Conservation (phyloP, 2,113 vertebrate species). For the Halichoeres trimaculatus region DNA sequence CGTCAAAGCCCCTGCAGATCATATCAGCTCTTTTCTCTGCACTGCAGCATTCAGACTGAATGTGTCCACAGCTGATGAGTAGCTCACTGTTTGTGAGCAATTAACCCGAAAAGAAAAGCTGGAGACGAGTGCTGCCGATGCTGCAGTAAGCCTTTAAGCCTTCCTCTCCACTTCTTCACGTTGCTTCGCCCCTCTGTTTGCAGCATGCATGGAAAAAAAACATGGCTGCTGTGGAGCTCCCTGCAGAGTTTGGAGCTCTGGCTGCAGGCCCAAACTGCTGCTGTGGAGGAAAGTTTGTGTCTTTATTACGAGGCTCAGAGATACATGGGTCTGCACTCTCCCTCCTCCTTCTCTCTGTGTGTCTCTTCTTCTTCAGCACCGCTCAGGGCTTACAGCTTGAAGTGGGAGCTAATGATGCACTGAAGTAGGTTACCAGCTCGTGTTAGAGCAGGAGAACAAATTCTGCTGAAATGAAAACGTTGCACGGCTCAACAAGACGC, state of each 20-base stretch:
- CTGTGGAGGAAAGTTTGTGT: constrained; percentile 60
- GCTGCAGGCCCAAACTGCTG: constrained; percentile 41
- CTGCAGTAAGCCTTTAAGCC: constrained; percentile 23
- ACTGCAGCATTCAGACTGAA: constrained; percentile 8
- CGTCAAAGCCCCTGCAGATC: background rate
- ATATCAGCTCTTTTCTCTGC: constrained; percentile 8
- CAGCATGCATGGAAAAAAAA: constrained; percentile 26
- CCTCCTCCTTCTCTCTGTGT: constrained; percentile 21
- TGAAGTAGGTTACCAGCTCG: constrained; percentile 76
- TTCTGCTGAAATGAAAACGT: constrained; percentile 63
- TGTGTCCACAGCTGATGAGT: background rate
- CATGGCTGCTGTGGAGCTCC: constrained; percentile 36
- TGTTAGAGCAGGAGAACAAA: constrained; percentile 57
- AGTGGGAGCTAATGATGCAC: constrained; percentile 71
- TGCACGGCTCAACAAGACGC: constrained; percentile 53
- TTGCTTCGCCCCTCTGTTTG: constrained; percentile 1
- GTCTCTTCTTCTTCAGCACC: constrained; percentile 39
- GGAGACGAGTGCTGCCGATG: constrained; percentile 12
- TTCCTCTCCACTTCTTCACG: constrained; percentile 15
- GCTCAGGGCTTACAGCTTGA: constrained; percentile 56
- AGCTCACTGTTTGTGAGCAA: constrained; percentile 19
- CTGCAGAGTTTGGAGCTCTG: constrained; percentile 43
- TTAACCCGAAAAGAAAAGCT: constrained; percentile 21
- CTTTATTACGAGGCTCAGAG: constrained; percentile 43
- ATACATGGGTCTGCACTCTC: constrained; percentile 43